Evolutionary conservation across 2,888 invertebrate species (phyloP), one percentile per base, ranked within the genome.

Genomic region (Aromia moschata): DNA sequence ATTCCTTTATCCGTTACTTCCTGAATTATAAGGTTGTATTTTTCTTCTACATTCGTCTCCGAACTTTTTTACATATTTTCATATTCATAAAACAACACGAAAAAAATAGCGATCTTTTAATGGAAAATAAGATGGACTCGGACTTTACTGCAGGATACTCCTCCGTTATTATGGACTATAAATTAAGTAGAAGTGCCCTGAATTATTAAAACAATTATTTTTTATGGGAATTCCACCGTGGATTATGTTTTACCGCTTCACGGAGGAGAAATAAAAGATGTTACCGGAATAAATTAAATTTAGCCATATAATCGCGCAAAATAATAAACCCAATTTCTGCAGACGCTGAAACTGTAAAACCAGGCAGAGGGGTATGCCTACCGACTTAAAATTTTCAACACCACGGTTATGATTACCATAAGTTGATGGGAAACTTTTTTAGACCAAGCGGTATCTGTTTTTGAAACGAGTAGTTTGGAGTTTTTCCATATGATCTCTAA

Each of bases 231-330:
- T 43, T 25, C 12, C 43, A 25, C 11, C 11, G 3, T 43, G 20
- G 7, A 20, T 25, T 25, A 11, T 25, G 43, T 25, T 25, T 18
- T 43, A 43, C 20, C 43, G 20, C 1, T 10, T 20, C 20, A n/a
- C 5, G 7, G 20, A 43, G 12, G 11, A 20, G 43, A 20, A 40
- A 43, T 43, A 43, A 43, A 43, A 20, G 14, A 12, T 20, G 2
- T 20, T 20, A 17, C 4, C 12, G 41, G 20, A 43, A 43, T 43
- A 43, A 43, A 43, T 43, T 43, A 43, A 43, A 43, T 43, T 25
- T 20, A 11, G 20, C 3, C 12, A 12, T 12, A 25, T 12, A 25
- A 33, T 33, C 11, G 43, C 25, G 33, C 11, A 43, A 43, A 43
- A 25, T 16, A 20, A 25, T 43, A 25, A 43, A 43, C 43, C 43